Evolutionary conservation across 2,888 invertebrate species (phyloP).

Genomic region (Apantesis nais): DNA sequence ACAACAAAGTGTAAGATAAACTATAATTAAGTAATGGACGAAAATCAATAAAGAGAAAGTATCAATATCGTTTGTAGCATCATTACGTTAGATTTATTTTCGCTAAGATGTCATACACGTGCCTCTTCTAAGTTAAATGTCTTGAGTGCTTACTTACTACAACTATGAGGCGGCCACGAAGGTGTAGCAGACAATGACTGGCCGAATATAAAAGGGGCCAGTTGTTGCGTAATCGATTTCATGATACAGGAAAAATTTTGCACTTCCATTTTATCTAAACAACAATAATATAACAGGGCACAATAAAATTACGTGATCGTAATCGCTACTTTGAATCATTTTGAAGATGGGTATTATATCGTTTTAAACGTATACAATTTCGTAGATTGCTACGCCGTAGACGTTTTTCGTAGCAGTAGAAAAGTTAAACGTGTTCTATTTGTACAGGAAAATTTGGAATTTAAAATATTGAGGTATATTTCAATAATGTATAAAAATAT

Average conservation of each 20-base stretch:
- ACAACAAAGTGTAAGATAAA: neutral
- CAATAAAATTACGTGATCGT: slow-evolving; percentile 8
- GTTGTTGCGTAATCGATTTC: slow-evolving; percentile 43
- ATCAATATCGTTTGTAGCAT: neutral
- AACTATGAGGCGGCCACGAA: slow-evolving; percentile 21
- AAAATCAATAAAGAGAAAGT: neutral
- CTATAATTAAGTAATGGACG: neutral
- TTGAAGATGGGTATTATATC: neutral
- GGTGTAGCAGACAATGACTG: slow-evolving; percentile 49
- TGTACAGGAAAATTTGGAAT: neutral
- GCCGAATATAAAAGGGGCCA: slow-evolving; percentile 43
- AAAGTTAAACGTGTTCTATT: neutral
- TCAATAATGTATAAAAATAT: too few species aligned
- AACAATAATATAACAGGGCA: slow-evolving; percentile 26
- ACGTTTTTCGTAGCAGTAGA: neutral
- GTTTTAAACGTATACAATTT: neutral
- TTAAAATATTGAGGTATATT: neutral
- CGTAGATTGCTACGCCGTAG: slow-evolving; percentile 18
- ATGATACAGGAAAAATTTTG: slow-evolving; percentile 42
- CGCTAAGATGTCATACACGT: neutral
- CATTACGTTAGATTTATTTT: neutral
- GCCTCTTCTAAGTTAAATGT: slow-evolving; percentile 11
- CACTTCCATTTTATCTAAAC: slow-evolving; percentile 36
- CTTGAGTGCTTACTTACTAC: slow-evolving; percentile 24
- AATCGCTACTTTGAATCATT: slow-evolving; percentile 11